phyloP scores from a whole-genome alignment of 2,113 vertebrate genomes.

The Festucalex cinctus region DNA sequence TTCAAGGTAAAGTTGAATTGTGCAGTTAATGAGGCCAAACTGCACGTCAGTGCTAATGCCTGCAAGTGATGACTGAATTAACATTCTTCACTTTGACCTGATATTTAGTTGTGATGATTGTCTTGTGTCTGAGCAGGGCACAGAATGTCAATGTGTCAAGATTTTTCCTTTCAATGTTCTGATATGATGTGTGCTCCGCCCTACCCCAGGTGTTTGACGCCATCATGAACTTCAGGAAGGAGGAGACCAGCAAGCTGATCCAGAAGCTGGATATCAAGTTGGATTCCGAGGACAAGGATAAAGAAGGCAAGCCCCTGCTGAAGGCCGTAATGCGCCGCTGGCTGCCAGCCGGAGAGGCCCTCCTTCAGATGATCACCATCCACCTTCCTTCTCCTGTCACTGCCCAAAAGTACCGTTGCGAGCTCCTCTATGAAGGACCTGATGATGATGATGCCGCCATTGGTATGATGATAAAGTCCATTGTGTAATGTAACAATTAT shows the following conservation, averaged over 20 bases:
- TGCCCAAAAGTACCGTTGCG: conserved; percentile 92
- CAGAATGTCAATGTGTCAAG: background rate
- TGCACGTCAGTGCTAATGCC: conserved; percentile 10
- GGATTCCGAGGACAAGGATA: conserved; percentile 87
- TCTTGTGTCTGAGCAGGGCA: conserved; percentile 72
- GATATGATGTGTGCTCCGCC: background rate
- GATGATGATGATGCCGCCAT: conserved; percentile 89
- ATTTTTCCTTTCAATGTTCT: background rate
- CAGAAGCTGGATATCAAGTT: conserved; percentile 90
- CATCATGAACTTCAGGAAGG: conserved; percentile 93
- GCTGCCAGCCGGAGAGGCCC: conserved; percentile 90
- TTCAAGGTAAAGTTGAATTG: conserved; percentile 80
- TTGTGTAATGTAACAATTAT: background rate
- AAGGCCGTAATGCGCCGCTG: conserved; percentile 97
- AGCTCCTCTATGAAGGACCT: conserved; percentile 94
- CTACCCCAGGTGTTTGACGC: conserved; percentile 83
- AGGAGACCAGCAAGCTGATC: conserved; percentile 85
- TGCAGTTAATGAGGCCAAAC: background rate
- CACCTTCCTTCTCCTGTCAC: conserved; percentile 94
- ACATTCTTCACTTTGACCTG: conserved; percentile 90
- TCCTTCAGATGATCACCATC: conserved; percentile 98
- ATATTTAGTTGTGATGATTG: conserved; percentile 75
- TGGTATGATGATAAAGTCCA: conserved; percentile 68
- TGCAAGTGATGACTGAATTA: conserved; percentile 76
- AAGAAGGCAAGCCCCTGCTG: conserved; percentile 89